Base-by-base conservation (phyloP, 2,797 vertebrate species). In the Muscicapa comitata region DNA sequence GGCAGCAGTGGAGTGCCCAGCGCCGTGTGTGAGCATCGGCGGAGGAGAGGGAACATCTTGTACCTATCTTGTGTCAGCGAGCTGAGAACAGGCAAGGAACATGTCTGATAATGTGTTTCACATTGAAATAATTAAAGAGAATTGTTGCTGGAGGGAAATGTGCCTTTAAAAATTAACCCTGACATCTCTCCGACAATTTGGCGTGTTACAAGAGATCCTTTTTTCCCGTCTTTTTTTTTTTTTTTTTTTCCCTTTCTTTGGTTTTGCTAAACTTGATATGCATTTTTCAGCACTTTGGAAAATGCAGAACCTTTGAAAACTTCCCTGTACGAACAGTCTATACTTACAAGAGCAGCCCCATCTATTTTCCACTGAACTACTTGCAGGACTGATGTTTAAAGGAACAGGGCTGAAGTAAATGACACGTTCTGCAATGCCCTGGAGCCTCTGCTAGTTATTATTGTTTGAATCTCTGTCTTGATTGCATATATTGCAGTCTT, bases 111-210 rank as follows among this genome's bases (percentile, higher is more conserved):
- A 97, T 96, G 95, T 72, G 92, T 86, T 97, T 97, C 97, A 97
- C 94, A 96, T 95, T 95, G 95, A 96, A 97, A 97, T 96, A 97
- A 97, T 97, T 97, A 97, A 95, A 96, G 83, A 68, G 92, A 96
- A 94, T 95, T 87, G 93, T 96, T 96, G 95, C 95, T 97, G 95
- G 93, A 96, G 94, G 96, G 97, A 96, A 97, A 95, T 58, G 86
- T 93, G 94, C 93, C 96, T 97, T 97, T 96, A 97, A 97, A 97
- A 96, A 97, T 97, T 96, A 97, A 96, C 97, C 95, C 96, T 94
- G 95, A 95, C 96, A 93, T 96, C 90, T 89, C 88, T 78, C 93
- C 55, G 53, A 90, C 95, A 91, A 92, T 94, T 94, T 65, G 72
- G 81, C 55, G 51, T 90, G 47, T 95, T 96, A 85, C 70, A 77